Base-by-base conservation (phyloP, 2,797 vertebrate species). In the Echeneis naucrates region DNA sequence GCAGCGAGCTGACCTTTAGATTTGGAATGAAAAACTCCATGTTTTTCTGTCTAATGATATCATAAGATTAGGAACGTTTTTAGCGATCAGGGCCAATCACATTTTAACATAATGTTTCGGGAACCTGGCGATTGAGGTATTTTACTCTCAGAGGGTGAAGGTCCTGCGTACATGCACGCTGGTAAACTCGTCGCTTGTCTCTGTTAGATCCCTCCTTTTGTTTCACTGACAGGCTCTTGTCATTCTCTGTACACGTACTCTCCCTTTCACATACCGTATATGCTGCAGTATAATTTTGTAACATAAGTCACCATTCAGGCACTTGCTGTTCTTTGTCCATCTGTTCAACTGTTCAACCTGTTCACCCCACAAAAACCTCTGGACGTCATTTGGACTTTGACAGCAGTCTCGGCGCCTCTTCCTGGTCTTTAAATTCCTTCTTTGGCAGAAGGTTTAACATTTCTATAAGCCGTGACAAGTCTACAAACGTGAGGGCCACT, bases 351-450 rank as follows among this genome's bases (percentile, higher is more conserved):
- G 74, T 56, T 82, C 75, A 85, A 78, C 82, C 72, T 80, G 68
- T 76, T 78, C 69, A 65, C 38, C 56, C 75, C 78, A 69, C 51
- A 42, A 44, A 40, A 89, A 90, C 91, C 88, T 89, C 91, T 91
- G 91, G 90, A 92, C 89, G 81, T 81, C 37, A 65, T 76, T 78
- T 62, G 53, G 72, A 56, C 85, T 69, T 62, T 70, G 78, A 78
- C 78, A 81, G 75, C 64, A 77, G 75, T 38, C 30, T 27, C 12
- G 35, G 53, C 5, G 69, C 47, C 60, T 19, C 32, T 70, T 52
- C 66, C 9, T 65, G 55, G 37, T 74, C 64, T 68, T 40, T 32
- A 14, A 67, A 33, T 72, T 42, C 17, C 30, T 55, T 72, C 68
- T 40, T 8, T 58, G 6, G 38, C 40, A 61, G 32, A 30, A 23